Evolutionary conservation across 2,797 vertebrate genomes (phyloP).

Genomic region (Trichosurus vulpecula): DNA sequence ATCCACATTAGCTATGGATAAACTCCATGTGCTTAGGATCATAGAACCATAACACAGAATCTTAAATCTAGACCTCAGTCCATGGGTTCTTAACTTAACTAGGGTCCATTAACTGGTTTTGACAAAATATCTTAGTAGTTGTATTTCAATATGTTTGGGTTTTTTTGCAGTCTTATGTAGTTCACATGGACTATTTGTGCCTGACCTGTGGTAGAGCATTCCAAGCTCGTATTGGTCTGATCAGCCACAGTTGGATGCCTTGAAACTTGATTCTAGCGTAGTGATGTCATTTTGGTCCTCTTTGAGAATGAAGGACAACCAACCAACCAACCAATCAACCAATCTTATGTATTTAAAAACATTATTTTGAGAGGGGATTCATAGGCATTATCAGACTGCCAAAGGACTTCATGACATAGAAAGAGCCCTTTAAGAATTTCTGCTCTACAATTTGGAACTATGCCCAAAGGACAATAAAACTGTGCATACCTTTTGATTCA

Average conservation of each 20-base stretch:
- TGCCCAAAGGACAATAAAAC: neutral
- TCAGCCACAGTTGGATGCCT: too few species aligned
- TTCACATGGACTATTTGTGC: too few species aligned
- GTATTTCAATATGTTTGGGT: neutral
- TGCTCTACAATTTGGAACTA: neutral
- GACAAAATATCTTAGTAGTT: neutral
- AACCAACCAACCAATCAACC: too few species aligned
- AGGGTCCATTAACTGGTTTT: neutral
- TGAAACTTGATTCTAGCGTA: too few species aligned
- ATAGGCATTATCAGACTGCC: neutral
- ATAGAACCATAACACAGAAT: neutral
- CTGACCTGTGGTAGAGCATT: too few species aligned
- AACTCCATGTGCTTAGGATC: neutral
- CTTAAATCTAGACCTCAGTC: neutral
- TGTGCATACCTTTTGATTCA: neutral
- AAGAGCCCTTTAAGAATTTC: neutral
- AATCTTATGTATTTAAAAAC: neutral
- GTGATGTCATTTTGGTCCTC: too few species aligned
- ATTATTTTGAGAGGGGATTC: neutral
- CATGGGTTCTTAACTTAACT: neutral
- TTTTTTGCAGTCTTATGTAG: neutral
- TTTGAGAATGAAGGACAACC: too few species aligned
- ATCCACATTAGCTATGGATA: neutral
- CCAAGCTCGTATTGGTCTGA: too few species aligned
- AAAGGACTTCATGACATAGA: neutral